phyloP scores from a whole-genome alignment of 1,140 invertebrate species.

The Platyscapa corneri region DNA sequence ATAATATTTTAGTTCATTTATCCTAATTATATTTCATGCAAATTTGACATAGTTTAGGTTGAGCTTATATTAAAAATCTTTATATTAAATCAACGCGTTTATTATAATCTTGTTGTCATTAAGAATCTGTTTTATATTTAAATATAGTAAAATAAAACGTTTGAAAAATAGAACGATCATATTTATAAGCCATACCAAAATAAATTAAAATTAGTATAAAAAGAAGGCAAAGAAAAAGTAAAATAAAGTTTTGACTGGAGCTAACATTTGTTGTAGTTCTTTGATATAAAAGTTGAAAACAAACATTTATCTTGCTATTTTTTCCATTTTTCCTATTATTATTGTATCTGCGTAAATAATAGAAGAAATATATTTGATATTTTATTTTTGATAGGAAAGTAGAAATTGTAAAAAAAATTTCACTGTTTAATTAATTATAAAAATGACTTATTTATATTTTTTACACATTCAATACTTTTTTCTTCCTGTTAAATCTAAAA shows the following conservation, averaged over 20 bases:
- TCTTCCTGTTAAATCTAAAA: background rate
- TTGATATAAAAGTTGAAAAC: background rate
- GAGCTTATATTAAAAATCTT: constrained; percentile 24
- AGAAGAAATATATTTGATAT: background rate
- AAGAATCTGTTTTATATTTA: constrained; percentile 14
- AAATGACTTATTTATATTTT: constrained; percentile 13
- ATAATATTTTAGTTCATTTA: too few species aligned
- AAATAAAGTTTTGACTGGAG: background rate
- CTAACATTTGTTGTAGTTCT: background rate
- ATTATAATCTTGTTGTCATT: too few species aligned
- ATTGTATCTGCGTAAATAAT: background rate
- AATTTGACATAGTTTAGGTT: constrained; percentile 10
- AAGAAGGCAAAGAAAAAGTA: background rate
- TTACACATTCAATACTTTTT: background rate
- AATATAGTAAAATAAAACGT: background rate
- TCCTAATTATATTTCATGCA: too few species aligned
- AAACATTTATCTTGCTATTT: background rate
- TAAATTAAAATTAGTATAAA: background rate
- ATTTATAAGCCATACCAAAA: constrained; percentile 3
- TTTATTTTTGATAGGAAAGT: background rate
- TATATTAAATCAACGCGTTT: too few species aligned
- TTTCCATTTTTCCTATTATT: background rate
- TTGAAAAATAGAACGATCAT: background rate
- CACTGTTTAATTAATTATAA: constrained; percentile 62
- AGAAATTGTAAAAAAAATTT: constrained; percentile 54